These are phyloP conservation scores for Protonibea diacanthus DNA, from an alignment of 2,797 vertebrate species.

Conservation along the genomic window DNA sequence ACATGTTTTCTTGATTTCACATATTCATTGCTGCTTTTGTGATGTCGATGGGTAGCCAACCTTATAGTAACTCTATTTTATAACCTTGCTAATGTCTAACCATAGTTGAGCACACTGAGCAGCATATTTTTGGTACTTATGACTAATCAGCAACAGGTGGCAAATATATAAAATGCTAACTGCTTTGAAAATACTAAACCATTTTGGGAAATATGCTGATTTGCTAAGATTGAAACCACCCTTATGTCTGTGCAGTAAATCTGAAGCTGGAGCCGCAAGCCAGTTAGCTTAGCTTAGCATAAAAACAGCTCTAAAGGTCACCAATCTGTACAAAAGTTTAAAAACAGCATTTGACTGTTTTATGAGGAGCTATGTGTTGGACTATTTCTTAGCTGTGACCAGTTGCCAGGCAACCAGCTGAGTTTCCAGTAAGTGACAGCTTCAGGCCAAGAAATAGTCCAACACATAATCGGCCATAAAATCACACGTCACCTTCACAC, in stretches of 20 bases:
- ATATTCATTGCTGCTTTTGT: slow-evolving; percentile 7
- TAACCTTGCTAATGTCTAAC: not conserved
- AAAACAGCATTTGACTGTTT: not conserved
- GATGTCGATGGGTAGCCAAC: not conserved
- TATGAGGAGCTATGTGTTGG: not conserved
- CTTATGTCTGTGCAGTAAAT: not conserved
- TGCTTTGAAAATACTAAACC: not conserved
- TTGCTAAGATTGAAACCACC: not conserved
- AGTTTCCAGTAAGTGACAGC: too few species aligned
- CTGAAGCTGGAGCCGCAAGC: not conserved
- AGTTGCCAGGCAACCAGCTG: too few species aligned
- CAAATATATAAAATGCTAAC: not conserved
- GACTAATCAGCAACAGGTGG: not conserved
- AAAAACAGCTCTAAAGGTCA: not conserved
- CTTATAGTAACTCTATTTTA: not conserved
- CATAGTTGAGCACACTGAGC: not conserved
- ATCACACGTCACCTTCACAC: too few species aligned
- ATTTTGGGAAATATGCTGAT: not conserved
- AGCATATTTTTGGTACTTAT: not conserved
- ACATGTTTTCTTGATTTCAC: not conserved
- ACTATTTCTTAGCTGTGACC: not conserved
- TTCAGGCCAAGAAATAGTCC: too few species aligned
- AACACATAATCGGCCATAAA: too few species aligned
- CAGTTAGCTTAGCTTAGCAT: not conserved
- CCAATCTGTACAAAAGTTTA: not conserved